Evolutionary conservation across 1,140 invertebrate genomes (phyloP).

Genomic region (Zelostemma sp.): DNA sequence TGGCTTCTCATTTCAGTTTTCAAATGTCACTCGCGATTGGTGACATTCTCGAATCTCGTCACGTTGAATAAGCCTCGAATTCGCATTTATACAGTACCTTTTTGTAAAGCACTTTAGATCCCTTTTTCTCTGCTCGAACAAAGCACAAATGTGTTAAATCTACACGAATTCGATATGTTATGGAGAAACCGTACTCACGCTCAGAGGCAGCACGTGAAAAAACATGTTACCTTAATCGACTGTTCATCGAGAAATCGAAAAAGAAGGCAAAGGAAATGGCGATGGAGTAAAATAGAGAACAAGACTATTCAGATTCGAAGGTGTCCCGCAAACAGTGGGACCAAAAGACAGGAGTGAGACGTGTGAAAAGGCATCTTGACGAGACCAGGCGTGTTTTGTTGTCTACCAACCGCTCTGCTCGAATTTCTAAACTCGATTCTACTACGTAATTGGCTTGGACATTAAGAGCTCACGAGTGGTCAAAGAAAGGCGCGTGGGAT

Average conservation of each 20-base stretch:
- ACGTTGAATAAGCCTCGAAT: neutral
- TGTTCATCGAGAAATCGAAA: constrained; percentile 5
- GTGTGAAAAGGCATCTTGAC: constrained; percentile 61
- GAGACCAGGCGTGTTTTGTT: constrained; percentile 44
- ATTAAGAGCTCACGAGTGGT: constrained; percentile 41
- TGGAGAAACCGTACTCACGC: constrained; percentile 6
- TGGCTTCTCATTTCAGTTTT: constrained; percentile 36
- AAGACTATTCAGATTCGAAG: constrained; percentile 49
- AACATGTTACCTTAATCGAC: constrained; percentile 46
- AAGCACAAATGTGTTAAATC: constrained; percentile 32
- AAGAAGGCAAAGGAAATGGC: constrained; percentile 27
- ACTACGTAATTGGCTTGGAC: constrained; percentile 61
- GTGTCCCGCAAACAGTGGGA: constrained; percentile 50
- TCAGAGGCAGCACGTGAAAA: constrained; percentile 29
- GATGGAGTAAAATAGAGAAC: constrained; percentile 16
- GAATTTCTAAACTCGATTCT: constrained; percentile 66
- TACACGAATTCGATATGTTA: constrained; percentile 19
- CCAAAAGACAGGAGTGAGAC: constrained; percentile 31
- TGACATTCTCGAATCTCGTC: neutral
- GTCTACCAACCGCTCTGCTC: constrained; percentile 47
- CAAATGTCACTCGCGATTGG: constrained; percentile 4
- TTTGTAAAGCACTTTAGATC: neutral
- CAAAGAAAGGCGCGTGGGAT: constrained; percentile 25
- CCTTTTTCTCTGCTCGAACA: constrained; percentile 11
- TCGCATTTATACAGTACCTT: constrained; percentile 17